Percentiles rank a stretch among this genome's conserved stretches.
Conservation (phyloP, 1,140 invertebrate species). For the Agraylea sexmaculata region DNA sequence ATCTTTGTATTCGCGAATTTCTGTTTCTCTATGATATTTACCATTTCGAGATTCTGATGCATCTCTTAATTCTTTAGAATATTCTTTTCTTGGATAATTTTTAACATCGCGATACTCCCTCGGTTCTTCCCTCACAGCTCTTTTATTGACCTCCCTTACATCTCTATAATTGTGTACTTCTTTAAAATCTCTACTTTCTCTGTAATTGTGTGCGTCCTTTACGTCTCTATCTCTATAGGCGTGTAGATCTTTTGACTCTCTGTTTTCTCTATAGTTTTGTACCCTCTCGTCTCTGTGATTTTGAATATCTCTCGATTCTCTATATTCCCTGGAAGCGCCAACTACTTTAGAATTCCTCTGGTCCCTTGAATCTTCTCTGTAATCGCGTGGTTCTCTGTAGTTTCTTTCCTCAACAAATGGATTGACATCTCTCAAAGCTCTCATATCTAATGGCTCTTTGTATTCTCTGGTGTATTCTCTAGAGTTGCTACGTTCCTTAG, state of each 20-base stretch:
- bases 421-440: too few relatives aligned
- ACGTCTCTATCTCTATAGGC: constrained; percentile 1
- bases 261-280: constrained; percentile 12
- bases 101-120: neutral
- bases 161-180: constrained; percentile 10
- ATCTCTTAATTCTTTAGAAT: too few relatives aligned
- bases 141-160: constrained; percentile 6
- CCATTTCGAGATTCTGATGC: constrained; percentile 13
- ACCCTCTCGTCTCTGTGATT: constrained; percentile 12
- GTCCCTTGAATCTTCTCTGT: constrained; percentile 8
- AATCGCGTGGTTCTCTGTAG: constrained; percentile 13
- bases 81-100: neutral
- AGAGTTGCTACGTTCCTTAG: too few relatives aligned
- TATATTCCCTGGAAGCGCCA: constrained; percentile 11
- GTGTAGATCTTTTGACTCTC: constrained; percentile 10
- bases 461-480: too few relatives aligned
- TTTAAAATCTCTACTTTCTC: constrained; percentile 12
- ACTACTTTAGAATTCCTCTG: constrained; percentile 8
- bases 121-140: neutral
- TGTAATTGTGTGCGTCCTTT: constrained; percentile 6
- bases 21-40: constrained; percentile 15
- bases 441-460: too few relatives aligned
- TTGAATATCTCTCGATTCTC: constrained; percentile 6
- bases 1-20: constrained; percentile 8
- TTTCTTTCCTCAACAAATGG: constrained; percentile 13